Base-by-base conservation (phyloP, 2,113 vertebrate species). In the Scomber scombrus region DNA sequence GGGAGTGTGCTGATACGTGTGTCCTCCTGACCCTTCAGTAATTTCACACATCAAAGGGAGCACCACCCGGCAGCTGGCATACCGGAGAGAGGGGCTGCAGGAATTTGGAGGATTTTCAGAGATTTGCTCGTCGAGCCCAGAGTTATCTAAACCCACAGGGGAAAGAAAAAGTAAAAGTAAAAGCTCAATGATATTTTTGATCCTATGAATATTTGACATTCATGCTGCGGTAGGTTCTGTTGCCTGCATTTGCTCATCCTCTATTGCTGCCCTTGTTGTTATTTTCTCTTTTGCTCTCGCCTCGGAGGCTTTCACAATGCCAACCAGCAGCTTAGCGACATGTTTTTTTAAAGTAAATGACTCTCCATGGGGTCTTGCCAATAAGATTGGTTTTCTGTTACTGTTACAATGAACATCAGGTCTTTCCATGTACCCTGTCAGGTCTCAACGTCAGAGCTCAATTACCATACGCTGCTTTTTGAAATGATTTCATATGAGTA, bases 201-300 rank as follows among this genome's bases (percentile, higher is more conserved):
- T 94, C 90, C 90, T 74, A 80, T 91, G 91, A 93, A 94, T 94
- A 93, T 93, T 93, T 94, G 92, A 94, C 91, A 92, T 93, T 93
- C 89, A 91, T 87, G 88, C 88, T 67, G 83, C 89, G 88, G 80
- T 67, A 51, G 86, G 84, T 80, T 88, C 49, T 57, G 56, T 49
- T 49, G 69, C 78, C 70, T 82, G 55, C 79, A 46, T 85, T 76
- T 63, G 63, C 82, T 90, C 78, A 71, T 73, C 80, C 83, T 84
- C 64, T 68, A 40, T 78, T 67, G 13, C 57, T 50, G 29, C 56
- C 77, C 82, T 83, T 83, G 80, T 89, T 89, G 78, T 86, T 85
- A 76, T 84, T 81, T 85, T 77, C 54, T 72, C 51, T 74, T 65
- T 72, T 40, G 76, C 51, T 80, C 71, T 40, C 86, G 66, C 81